Percentiles rank a stretch among this genome's conserved stretches.
Evolutionary conservation across 2,888 invertebrate species (phyloP).

Genomic region (Lepidocyrtinus sp.): DNA sequence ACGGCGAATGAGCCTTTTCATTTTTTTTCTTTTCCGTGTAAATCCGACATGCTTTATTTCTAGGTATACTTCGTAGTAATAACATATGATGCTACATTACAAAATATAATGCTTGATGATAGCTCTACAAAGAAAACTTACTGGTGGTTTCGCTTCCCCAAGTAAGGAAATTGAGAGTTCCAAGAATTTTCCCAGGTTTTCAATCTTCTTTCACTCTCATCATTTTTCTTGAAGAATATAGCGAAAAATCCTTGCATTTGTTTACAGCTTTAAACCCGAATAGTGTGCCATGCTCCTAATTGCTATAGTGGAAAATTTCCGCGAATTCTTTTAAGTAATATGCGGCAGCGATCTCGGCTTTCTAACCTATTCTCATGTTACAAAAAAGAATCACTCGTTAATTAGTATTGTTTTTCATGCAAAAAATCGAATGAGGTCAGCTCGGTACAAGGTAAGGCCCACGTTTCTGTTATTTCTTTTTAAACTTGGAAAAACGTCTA

Average conservation of each 20-base stretch:
- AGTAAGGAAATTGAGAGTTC: conserved; percentile 29
- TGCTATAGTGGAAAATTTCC: conserved; percentile 40
- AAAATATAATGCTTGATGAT: conserved; percentile 35
- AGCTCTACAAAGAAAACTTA: conserved; percentile 28
- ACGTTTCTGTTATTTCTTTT: background rate
- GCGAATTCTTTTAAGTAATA: conserved; percentile 29
- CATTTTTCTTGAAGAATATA: too few relatives aligned
- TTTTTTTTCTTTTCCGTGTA: conserved; percentile 16
- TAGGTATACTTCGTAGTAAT: background rate
- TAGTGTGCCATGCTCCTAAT: conserved; percentile 29
- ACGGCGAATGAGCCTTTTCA: background rate
- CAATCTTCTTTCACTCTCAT: conserved; percentile 10
- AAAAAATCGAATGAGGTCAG: background rate
- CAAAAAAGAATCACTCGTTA: background rate
- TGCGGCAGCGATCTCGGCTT: conserved; percentile 29
- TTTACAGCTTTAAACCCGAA: conserved; percentile 12
- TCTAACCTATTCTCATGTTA: too few relatives aligned
- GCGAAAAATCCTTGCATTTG: conserved; percentile 9
- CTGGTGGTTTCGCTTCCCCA: conserved; percentile 1
- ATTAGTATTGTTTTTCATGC: background rate
- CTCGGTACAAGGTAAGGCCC: background rate
- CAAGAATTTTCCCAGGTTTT: conserved; percentile 17
- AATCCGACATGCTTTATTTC: conserved; percentile 12
- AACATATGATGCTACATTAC: conserved; percentile 31
- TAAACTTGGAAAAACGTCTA: background rate